Evolutionary conservation across 2,888 invertebrate genomes (phyloP), one percentile per base, ranked within the genome.

Genomic region (Luperina testacea): DNA sequence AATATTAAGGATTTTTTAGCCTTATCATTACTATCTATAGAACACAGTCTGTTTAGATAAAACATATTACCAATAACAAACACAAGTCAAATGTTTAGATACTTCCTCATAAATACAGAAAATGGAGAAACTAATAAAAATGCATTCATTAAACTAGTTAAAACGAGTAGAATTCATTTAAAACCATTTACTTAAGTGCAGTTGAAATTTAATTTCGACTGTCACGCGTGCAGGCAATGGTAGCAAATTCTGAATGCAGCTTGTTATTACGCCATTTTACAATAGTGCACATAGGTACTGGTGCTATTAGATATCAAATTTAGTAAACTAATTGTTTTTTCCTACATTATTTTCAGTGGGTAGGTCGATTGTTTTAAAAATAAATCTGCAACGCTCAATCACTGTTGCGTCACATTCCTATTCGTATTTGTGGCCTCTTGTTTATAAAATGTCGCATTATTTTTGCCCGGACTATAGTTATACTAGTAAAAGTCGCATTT

Each of bases 181-280:
- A 72, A 84, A 80, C 80, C 70, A 81, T 85, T 72, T 71, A 78
- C 61, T 77, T 77, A 78, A 73, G 72, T 82, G 65, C 75, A 85
- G 82, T 73, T 75, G 78, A 75, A 78, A 80, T 82, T 83, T 53
- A 85, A 85, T 83, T 77, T 83, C 78, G 48, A 73, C 61, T 78
- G 76, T 76, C 65, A 78, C 73, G 77, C 24, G 74, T 84, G 82
- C 85, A 84, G 72, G 80, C 80, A 80, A 72, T 42, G 81, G 81
- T 51, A 63, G 80, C 80, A 61, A 82, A 74, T 84, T 87, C 38
- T 69, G 63, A 73, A 72, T 75, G 69, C 67, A 75, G 69, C 67
- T 73, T 85, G 78, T 75, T 78, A 63, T 59, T 70, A 27, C 38
- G 6, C 11, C 38, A 53, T 72, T 75, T 75, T 76, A 64, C n/a